Conservation (phyloP, 2,888 invertebrate genomes). For the Drosophila sordidapex region DNA sequence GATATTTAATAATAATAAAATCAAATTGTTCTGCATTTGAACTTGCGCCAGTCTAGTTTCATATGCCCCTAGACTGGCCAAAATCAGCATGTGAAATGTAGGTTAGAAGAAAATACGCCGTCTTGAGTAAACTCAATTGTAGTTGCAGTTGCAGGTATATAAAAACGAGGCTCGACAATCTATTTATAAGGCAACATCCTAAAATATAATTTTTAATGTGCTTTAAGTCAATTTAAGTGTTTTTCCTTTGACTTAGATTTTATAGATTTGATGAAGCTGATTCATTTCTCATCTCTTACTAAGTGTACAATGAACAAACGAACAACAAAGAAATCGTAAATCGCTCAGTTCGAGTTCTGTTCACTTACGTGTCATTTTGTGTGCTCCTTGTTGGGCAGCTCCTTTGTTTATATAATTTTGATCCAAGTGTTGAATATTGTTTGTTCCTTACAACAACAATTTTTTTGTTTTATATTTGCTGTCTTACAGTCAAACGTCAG, state of each 20-base stretch:
- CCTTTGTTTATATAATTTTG: slow-evolving; percentile 26
- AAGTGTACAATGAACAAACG: background rate
- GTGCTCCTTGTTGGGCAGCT: slow-evolving; percentile 39
- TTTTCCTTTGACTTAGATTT: background rate
- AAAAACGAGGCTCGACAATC: background rate
- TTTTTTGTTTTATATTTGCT: slow-evolving; percentile 14
- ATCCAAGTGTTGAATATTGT: slow-evolving; percentile 24
- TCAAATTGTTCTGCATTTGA: background rate
- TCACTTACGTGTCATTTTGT: slow-evolving; percentile 68
- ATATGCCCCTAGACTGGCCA: background rate
- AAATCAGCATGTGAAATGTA: slow-evolving; percentile 11
- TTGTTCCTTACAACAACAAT: slow-evolving; percentile 7
- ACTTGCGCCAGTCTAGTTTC: background rate
- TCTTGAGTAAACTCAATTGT: background rate
- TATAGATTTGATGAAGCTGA: background rate
- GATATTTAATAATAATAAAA: background rate
- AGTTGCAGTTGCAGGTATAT: background rate
- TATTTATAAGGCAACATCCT: background rate
- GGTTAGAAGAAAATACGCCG: slow-evolving; percentile 46
- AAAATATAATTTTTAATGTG: background rate
- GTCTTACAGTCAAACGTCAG: slow-evolving; percentile 33
- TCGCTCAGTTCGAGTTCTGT: background rate
- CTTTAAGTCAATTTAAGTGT: background rate
- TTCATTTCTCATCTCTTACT: background rate
- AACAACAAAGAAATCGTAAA: slow-evolving; percentile 16